A percentile compares a stretch with the other conserved stretches of the same genome.
phyloP scores from a whole-genome alignment of 1,140 invertebrate genomes.

The Dermatophagoides farinae region DNA sequence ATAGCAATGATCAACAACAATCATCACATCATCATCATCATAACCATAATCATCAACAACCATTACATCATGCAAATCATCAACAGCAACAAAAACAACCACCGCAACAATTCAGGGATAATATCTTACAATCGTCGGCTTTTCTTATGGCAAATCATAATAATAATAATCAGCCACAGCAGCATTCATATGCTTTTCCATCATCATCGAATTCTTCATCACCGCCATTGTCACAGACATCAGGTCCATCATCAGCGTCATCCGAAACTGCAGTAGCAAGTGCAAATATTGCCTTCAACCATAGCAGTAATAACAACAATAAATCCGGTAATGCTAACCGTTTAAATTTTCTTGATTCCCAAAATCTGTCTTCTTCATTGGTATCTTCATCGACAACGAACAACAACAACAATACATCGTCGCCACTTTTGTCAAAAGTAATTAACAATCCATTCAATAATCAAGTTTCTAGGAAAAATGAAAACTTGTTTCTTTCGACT shows the following conservation, averaged over 20 bases:
- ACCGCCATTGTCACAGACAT: constrained; percentile 2
- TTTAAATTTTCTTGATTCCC: neutral
- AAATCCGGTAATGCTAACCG: neutral
- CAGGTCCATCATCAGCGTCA: constrained; percentile 1
- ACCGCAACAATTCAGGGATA: neutral
- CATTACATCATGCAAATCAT: too few species aligned
- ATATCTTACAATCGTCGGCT: neutral
- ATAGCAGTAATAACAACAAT: neutral
- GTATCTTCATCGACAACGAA: neutral
- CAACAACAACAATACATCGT: neutral
- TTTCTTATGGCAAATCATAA: neutral
- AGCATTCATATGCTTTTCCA: neutral
- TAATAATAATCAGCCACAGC: neutral
- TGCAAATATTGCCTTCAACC: neutral
- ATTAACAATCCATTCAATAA: neutral
- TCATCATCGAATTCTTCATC: constrained; percentile 5
- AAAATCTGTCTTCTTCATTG: neutral
- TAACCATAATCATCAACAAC: too few species aligned
- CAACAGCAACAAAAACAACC: neutral
- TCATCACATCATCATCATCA: too few species aligned
- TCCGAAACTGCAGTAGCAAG: neutral
- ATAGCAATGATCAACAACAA: too few species aligned
- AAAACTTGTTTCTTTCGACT: neutral
- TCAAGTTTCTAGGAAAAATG: neutral
- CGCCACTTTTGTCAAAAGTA: neutral